Base-by-base conservation (phyloP, 2,113 vertebrate species). In the Cinclus cinclus region DNA sequence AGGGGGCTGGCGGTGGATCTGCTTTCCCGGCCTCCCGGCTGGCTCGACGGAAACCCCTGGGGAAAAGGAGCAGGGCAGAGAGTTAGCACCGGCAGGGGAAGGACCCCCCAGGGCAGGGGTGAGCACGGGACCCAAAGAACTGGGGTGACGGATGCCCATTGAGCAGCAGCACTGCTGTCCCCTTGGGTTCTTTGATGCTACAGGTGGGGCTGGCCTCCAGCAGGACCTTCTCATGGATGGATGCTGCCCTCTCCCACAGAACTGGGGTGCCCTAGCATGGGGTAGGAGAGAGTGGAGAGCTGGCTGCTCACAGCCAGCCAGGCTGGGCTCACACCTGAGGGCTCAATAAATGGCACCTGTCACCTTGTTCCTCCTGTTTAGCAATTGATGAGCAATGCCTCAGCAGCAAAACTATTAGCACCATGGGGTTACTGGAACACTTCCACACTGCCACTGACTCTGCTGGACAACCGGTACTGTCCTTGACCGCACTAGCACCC, bases 11-110 rank as follows among this genome's bases (percentile, higher is more conserved):
- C 99, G 94, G 98, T 96, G 87, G 99, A 98, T 96, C 99, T 98
- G 98, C 98, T 99, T 95, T 99, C 99, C 98, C 98, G 98, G 97
- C 99, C 99, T 99, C 98, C 99, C 82, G 97, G 98, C 95, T 98
- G 99, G 96, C 96, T 98, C 97, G 97, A 96, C 55, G 97, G 83
- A 55, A 96, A 96, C 92, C 98, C 98, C 98, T 98, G 97, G 97
- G 98, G 96, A 98, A 93, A 98, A 98, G 97, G 97, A 97, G 97
- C 94, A 96, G 95, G 96, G 98, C 91, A 98, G 84, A 95, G 75
- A 96, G 92, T 98, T 98, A 98, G 97, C 90, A 2, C 89, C 41
- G 1, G 81, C 22, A 41, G 27, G 39, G 30, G 30, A 47, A 37
- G 30, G 73, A 65, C 11, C 78, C 94, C 94, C 86, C 4, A 7